Base-by-base conservation (phyloP, 2,113 vertebrate genomes). In the Panthera tigris region DNA sequence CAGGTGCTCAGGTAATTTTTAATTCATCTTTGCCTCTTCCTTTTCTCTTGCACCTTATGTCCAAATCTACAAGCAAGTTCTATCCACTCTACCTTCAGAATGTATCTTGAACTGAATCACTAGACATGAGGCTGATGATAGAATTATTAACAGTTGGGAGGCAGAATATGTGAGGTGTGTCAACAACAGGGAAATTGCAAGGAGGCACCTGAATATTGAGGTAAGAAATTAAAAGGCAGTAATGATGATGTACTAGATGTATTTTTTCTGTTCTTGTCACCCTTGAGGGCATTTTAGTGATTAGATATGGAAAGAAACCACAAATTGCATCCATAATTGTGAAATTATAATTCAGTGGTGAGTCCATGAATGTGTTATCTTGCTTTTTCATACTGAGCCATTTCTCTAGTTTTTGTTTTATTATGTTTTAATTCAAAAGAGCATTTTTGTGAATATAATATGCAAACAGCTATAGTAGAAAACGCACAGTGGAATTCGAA, bases 381-480 rank as follows among this genome's bases (percentile, higher is more conserved):
- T 97, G 21, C 1, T 50, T 97, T 92, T 92, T 85, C 25, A 78
- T n/a, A 68, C 27, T 5, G 5, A 74, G 11, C 39, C 0, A 41
- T 93, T 92, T 96, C 29, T 71, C 36, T 95, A 61, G 18, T 36
- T 89, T 96, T 82, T 74, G 55, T 80, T 80, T 89, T 66, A 48
- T 84, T 87, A 81, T 69, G 12, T 52, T 96, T 92, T 84, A 68
- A 92, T 94, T 79, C 29, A 25, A 92, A 94, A 69, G n/a, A 89
- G 27, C 27, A 86, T 45, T 48, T 86, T 48, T 52, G 10, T 78
- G 45, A 91, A 23, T 36, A 57, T 14, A 61, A 91, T 23, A 92
- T 92, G 15, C n/a, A 94, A 95, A 95, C 9, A 82, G 4, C 23
- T 87, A 89, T 55, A 50, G 85, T 39, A 80, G 31, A 94, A 87